Evolutionary conservation across 2,113 vertebrate genomes (phyloP), one percentile per base, ranked within the genome.

Genomic region (Mionectes macconnelli): DNA sequence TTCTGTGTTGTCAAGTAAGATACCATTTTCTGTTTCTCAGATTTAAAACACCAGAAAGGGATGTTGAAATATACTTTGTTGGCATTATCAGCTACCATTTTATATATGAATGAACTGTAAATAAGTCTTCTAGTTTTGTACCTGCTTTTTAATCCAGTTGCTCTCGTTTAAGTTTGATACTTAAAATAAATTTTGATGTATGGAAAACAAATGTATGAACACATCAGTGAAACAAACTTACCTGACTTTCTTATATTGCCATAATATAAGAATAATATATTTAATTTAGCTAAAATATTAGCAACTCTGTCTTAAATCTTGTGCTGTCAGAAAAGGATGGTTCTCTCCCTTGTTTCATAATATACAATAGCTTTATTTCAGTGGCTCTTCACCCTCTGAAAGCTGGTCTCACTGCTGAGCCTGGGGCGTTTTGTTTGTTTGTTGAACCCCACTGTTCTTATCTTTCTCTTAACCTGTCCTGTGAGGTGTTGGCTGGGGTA

Each of bases 141-240:
- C 22, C 4, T 89, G n/a, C 10, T 86, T 84, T 81, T 87, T 37
- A 49, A 21, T 62, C 14, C 53, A 40, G 42, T 79, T 87, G 19
- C 14, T 75, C 14, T 75, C 40, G 75, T 78, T 84, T 86, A 23
- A 66, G 19, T 81, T 20, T 63, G 20, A 56, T 93, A 42, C 35
- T 79, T 95, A 24, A 91, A 96, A 95, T 95, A 96, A 96, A 95
- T 68, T 31, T 53, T 79, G 39, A 74, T 81, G 64, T 2, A 4
- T 49, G 22, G 47, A 66, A 87, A 81, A 45, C 13, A 76, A 31
- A 74, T 27, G 23, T 84, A 57, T 39, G 84, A 67, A 42, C 8
- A 59, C 45, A 14, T 91, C 17, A 67, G 27, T 66, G 66, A 66
- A 87, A 76, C 16, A 67, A 64, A n/a, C 9, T 69, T 90, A 66